Evolutionary conservation across 2,113 vertebrate genomes (phyloP).

Genomic region (Brienomyrus brachyistius): DNA sequence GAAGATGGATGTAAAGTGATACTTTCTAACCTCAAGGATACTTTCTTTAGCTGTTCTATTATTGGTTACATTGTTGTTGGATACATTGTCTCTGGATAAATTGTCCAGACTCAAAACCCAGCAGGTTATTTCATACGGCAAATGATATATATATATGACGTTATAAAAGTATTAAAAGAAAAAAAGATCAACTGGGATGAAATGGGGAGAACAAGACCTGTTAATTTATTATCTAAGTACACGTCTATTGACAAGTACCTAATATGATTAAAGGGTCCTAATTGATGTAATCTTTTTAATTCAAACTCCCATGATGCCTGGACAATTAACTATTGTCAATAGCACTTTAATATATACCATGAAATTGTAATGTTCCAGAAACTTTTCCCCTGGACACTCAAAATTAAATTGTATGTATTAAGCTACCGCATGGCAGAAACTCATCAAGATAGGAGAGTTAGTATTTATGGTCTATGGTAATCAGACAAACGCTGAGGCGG

Average conservation of each 20-base stretch:
- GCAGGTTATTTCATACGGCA: not conserved
- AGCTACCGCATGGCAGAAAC: slow-evolving; percentile 64
- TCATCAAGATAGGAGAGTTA: slow-evolving; percentile 65
- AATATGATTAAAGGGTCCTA: not conserved
- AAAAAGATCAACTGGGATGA: not conserved
- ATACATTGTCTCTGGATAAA: not conserved
- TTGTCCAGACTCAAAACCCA: not conserved
- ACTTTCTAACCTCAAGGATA: not conserved
- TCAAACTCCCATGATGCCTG: not conserved
- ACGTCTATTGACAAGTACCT: not conserved
- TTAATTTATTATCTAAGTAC: not conserved
- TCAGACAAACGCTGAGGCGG: slow-evolving; percentile 51
- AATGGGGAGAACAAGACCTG: not conserved
- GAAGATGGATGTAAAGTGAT: not conserved
- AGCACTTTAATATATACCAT: not conserved
- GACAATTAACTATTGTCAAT: not conserved
- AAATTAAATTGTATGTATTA: slow-evolving; percentile 38
- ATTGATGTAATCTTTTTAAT: not conserved
- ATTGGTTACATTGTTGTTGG: not conserved
- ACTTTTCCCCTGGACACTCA: not conserved
- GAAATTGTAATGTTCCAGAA: not conserved
- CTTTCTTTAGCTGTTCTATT: not conserved
- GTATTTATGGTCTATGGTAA: slow-evolving; percentile 71
- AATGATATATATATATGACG: not conserved
- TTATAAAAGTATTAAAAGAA: not conserved